phyloP scores from a whole-genome alignment of 2,113 vertebrate species.

The Cryptomyrus ogoouensis region DNA sequence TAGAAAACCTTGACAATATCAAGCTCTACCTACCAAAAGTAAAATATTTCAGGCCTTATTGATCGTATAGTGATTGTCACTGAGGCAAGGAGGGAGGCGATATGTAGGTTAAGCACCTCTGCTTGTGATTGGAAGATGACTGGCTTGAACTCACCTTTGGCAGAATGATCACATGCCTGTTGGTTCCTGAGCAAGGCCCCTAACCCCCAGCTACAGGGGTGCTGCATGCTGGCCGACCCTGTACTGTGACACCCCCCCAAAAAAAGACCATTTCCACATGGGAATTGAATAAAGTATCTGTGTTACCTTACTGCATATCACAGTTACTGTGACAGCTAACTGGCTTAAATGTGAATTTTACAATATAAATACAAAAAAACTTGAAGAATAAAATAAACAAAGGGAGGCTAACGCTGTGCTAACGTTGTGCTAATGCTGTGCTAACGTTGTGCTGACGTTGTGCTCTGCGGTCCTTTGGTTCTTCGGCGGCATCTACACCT shows the following conservation, averaged over 20 bases:
- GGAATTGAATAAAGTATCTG: not conserved
- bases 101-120: not conserved
- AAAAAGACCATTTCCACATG: not conserved
- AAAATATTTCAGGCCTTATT: not conserved
- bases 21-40: not conserved
- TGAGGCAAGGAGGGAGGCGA: not conserved
- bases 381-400: not conserved
- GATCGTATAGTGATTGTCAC: not conserved
- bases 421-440: too few species aligned
- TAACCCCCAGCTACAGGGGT: not conserved
- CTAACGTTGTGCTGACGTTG: not conserved
- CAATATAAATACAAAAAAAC: not conserved
- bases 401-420: not conserved
- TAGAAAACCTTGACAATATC: not conserved
- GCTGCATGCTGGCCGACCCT: not conserved
- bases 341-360: not conserved
- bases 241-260: too few species aligned
- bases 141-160: too few species aligned
- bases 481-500: not conserved
- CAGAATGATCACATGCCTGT: not conserved
- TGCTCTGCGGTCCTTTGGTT: too few species aligned
- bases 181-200: not conserved
- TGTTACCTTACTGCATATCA: not conserved
- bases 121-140: not conserved
- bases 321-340: not conserved